A percentile compares a stretch with the other conserved stretches of the same genome.
These are phyloP conservation scores for Channa striata DNA, from an alignment of 2,797 vertebrate genomes.

Conservation along the genomic window DNA sequence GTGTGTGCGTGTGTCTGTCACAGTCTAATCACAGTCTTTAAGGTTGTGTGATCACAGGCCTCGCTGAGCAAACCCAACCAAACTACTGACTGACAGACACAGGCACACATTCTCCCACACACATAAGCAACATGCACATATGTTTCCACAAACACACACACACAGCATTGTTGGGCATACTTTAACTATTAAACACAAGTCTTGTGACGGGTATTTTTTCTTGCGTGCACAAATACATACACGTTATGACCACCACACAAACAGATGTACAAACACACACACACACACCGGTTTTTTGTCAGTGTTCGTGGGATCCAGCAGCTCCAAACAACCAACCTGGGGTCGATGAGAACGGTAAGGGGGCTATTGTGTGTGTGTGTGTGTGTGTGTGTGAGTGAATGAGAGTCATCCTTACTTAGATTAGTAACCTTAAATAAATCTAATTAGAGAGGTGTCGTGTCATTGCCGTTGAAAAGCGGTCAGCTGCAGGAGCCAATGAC, in stretches of 20 bases:
- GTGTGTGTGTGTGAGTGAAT: conserved; percentile 51
- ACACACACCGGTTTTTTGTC: conserved; percentile 22
- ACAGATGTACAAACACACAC: conserved; percentile 22
- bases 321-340: conserved; percentile 24
- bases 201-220: background rate
- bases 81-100: conserved; percentile 53
- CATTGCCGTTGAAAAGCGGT: conserved; percentile 68
- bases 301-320: conserved; percentile 32
- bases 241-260: conserved; percentile 9
- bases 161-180: conserved; percentile 7
- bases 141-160: conserved; percentile 16
- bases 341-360: conserved; percentile 10
- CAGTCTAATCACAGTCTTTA: conserved; percentile 79
- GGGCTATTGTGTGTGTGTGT: conserved; percentile 40
- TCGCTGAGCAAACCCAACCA: conserved; percentile 43
- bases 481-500: conserved; percentile 64
- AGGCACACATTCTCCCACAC: conserved; percentile 20
- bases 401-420: conserved; percentile 70
- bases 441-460: conserved; percentile 79
- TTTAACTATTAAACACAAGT: conserved; percentile 3
- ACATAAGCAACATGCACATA: conserved; percentile 34
- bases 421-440: conserved; percentile 71
- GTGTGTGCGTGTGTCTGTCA: conserved; percentile 26
- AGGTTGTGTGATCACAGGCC: conserved; percentile 76
- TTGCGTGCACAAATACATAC: background rate